These are phyloP conservation scores for Tetheella fluctuosa DNA, from an alignment of 2,888 invertebrate genomes.

Conservation along the genomic window DNA sequence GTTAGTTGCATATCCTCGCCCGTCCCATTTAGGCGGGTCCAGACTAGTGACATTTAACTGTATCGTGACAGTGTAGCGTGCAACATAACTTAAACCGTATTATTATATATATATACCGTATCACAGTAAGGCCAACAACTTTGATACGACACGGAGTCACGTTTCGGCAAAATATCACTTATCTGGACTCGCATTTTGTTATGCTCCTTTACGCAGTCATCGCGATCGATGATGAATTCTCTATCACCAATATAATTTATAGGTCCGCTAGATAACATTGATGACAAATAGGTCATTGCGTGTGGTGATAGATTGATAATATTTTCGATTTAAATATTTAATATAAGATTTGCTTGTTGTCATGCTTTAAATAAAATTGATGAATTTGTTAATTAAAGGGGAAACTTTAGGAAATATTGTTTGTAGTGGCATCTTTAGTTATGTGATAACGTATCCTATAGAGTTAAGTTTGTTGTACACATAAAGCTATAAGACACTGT, in stretches of 20 bases:
- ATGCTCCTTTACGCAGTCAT: background rate
- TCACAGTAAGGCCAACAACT: background rate
- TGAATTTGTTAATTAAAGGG: background rate
- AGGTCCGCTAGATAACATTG: background rate
- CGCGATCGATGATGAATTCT: background rate
- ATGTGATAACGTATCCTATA: background rate
- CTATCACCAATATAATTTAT: background rate
- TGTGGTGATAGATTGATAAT: background rate
- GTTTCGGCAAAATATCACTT: background rate
- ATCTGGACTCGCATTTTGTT: background rate
- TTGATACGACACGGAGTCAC: background rate
- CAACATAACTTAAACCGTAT: background rate
- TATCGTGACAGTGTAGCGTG: background rate
- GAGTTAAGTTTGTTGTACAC: background rate
- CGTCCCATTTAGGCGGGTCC: background rate
- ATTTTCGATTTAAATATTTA: background rate
- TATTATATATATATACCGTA: background rate
- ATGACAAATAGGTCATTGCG: conserved; percentile 2
- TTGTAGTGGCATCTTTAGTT: background rate
- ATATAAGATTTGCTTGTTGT: background rate
- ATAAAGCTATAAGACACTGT: background rate
- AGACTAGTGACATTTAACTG: background rate
- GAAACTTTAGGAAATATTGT: background rate
- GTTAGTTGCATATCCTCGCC: conserved; percentile 62
- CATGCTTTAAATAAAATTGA: background rate